Percentiles rank a stretch among this genome's conserved stretches.
These are phyloP conservation scores for Orthonyx spaldingii DNA, from an alignment of 2,113 vertebrate species.

Conservation along the genomic window DNA sequence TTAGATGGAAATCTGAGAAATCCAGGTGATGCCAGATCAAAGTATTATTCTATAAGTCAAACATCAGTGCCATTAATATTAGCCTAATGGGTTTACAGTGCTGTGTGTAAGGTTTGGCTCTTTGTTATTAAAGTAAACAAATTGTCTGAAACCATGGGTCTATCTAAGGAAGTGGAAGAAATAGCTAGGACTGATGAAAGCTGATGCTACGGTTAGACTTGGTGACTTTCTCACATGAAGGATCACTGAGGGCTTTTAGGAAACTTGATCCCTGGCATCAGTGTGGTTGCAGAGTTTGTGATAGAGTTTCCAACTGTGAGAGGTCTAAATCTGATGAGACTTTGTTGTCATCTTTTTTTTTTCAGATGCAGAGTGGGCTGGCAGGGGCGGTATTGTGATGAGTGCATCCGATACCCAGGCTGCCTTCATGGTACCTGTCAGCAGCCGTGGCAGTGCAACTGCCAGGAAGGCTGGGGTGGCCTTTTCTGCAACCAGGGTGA, in stretches of 20 bases:
- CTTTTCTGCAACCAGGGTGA: slow-evolving; percentile 99
- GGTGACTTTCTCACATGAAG: slow-evolving; percentile 31
- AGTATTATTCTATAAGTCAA: not conserved
- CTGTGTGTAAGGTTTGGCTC: not conserved
- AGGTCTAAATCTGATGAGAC: slow-evolving; percentile 23
- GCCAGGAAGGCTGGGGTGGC: slow-evolving; percentile 98
- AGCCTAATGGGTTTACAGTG: not conserved
- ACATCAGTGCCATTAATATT: slow-evolving; percentile 7
- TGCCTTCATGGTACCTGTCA: slow-evolving; percentile 98
- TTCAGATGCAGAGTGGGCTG: slow-evolving; percentile 94
- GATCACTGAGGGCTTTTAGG: slow-evolving; percentile 22
- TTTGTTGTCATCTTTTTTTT: slow-evolving; percentile 29
- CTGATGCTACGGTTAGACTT: not conserved
- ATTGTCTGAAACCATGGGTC: not conserved
- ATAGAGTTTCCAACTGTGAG: not conserved
- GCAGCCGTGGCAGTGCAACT: slow-evolving; percentile 98
- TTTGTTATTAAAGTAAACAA: slow-evolving; percentile 29
- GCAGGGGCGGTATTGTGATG: slow-evolving; percentile 95
- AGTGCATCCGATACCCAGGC: slow-evolving; percentile 96
- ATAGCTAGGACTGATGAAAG: not conserved
- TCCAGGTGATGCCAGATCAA: not conserved
- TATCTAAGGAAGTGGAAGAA: not conserved
- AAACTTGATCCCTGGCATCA: slow-evolving; percentile 8
- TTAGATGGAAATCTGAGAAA: not conserved
- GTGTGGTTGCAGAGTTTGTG: not conserved